Conservation (phyloP, 2,797 vertebrate species). For the Ficedula albicollis region DNA sequence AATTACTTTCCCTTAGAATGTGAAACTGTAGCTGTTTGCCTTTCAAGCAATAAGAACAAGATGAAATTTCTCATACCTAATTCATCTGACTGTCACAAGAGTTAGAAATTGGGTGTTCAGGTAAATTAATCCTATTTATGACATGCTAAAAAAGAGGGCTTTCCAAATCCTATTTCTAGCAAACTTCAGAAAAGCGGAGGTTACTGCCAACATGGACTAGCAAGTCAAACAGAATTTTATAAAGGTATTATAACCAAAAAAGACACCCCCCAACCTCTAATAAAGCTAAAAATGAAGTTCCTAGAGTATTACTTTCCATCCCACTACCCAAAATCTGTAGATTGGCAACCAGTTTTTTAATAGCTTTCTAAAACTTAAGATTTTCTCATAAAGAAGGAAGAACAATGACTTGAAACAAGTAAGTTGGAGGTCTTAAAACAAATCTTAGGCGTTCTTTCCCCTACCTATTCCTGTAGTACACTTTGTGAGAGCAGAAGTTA, state of each 20-base stretch:
- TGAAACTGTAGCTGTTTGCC: not conserved
- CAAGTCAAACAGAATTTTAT: not conserved
- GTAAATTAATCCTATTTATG: not conserved
- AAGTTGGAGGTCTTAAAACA: not conserved
- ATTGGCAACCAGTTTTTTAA: not conserved
- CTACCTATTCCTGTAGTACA: not conserved
- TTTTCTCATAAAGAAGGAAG: not conserved
- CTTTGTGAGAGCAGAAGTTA: not conserved
- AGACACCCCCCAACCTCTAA: rapidly evolving
- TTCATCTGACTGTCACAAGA: not conserved
- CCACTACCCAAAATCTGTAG: not conserved
- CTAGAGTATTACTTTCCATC: not conserved
- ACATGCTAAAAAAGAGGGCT: not conserved
- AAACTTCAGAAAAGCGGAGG: not conserved
- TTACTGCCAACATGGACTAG: not conserved
- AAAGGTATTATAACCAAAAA: not conserved
- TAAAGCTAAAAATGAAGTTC: not conserved
- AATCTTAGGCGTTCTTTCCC: not conserved
- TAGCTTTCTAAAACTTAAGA: not conserved
- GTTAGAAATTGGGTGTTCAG: not conserved
- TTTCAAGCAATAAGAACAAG: not conserved
- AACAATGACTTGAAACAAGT: not conserved
- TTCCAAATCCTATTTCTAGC: not conserved
- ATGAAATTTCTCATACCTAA: not conserved
- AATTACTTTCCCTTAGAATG: not conserved